Conservation (phyloP, 2,888 invertebrate genomes). For the Oligia latruncula region DNA sequence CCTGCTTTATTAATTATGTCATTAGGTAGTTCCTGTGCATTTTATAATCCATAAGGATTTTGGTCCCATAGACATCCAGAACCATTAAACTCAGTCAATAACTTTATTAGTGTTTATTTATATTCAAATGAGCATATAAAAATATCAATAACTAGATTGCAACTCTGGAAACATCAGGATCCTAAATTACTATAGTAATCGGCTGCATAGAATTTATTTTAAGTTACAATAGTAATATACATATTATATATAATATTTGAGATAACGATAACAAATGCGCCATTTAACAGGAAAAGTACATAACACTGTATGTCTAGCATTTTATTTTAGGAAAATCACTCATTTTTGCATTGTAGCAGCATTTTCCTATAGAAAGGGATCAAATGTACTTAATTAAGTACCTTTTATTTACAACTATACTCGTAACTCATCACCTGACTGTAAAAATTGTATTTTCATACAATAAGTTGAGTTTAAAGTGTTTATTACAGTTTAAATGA, state of each 20-base stretch:
- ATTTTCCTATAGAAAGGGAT: background rate
- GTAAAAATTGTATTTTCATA: background rate
- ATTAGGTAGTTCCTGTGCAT: conserved; percentile 22
- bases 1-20: conserved; percentile 20
- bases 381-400: background rate
- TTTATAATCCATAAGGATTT: conserved; percentile 8
- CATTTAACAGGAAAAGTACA: too few relatives aligned
- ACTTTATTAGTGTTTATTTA: background rate
- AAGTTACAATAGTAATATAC: background rate
- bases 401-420: background rate
- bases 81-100: background rate
- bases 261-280: too few relatives aligned
- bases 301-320: background rate
- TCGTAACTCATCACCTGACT: background rate
- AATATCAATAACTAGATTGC: background rate
- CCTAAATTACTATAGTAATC: background rate
- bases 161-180: background rate
- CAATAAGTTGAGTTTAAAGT: background rate
- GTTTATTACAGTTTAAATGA: background rate
- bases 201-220: background rate
- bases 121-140: too few relatives aligned
- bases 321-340: background rate
- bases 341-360: background rate
- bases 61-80: too few relatives aligned
- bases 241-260: background rate